These are phyloP conservation scores for Acropternis orthonyx DNA, from an alignment of 2,797 vertebrate species.

Conservation along the genomic window DNA sequence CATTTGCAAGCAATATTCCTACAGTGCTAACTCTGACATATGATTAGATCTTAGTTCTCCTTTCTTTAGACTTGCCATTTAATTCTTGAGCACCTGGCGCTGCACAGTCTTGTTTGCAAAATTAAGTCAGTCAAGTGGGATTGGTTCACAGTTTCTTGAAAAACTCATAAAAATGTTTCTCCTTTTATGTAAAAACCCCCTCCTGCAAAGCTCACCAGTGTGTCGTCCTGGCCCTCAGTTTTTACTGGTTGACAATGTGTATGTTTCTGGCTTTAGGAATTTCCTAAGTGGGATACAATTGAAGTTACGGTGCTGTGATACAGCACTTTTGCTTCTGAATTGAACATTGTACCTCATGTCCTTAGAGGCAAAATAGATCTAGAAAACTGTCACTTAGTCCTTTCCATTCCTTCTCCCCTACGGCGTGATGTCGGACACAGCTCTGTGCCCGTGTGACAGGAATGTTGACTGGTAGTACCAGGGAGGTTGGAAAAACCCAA, in stretches of 20 bases:
- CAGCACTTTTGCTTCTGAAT: conserved; percentile 31
- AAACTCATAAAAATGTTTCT: conserved; percentile 4
- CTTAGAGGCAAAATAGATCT: conserved; percentile 34
- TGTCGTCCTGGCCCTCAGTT: background rate
- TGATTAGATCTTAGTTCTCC: background rate
- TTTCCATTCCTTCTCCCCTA: conserved; percentile 37
- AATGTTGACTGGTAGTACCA: background rate
- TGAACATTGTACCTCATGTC: conserved; percentile 39
- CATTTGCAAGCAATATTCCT: background rate
- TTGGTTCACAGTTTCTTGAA: conserved; percentile 20
- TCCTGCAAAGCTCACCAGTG: conserved; percentile 40
- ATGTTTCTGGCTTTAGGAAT: conserved; percentile 32
- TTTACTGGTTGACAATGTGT: conserved; percentile 4
- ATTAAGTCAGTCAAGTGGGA: conserved; percentile 60
- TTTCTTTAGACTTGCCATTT: background rate
- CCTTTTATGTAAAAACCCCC: background rate
- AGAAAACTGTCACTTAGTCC: conserved; percentile 31
- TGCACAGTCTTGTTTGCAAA: conserved; percentile 48
- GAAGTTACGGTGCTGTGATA: conserved; percentile 15
- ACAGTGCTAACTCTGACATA: background rate
- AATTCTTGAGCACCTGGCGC: conserved; percentile 28
- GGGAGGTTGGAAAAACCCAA: conserved; percentile 39
- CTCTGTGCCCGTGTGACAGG: background rate
- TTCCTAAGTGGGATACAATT: background rate
- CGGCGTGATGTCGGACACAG: background rate